Evolutionary conservation across 2,113 vertebrate genomes (phyloP), one percentile per base, ranked within the genome.

Genomic region (Gambusia affinis): DNA sequence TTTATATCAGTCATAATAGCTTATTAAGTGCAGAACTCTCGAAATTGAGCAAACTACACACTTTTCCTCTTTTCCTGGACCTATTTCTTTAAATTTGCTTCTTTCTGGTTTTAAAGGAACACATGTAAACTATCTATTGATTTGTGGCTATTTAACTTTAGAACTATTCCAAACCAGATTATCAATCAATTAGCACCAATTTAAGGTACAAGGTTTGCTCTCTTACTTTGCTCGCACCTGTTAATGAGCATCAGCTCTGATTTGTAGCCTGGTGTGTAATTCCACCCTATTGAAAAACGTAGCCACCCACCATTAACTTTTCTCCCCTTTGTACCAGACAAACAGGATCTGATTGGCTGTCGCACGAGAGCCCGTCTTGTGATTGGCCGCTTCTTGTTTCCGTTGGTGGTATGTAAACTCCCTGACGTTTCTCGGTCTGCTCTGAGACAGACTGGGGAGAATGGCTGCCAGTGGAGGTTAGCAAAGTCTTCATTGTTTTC

Each of bases 381-480:
- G 89, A 94, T 95, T 95, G 93, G 94, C 64, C 85, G 64, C 0
- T 61, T 22, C 87, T 85, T 93, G 92, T 94, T 94, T 96, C 95
- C 93, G 95, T 94, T 90, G 91, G 88, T 89, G 86, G 64, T 61
- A 81, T 74, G 64, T 67, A 65, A 80, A 57, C 71, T 84, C 81
- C 81, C 78, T 87, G 87, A 95, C 93, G 93, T 94, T 91, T 92
- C 87, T 87, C 85, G 85, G 87, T 90, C 85, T 89, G 89, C 92
- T 87, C 89, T 85, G 89, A 94, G 90, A 93, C 88, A 93, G 92
- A 94, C 90, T 78, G 94, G 92, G 91, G 95, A 97, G 95, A 95
- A 99, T 99, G 97, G 97, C 97, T 94, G 97, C 97, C 95, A 94
- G 96, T 95, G 96, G 97, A 97, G 97, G 97, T 98, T 93, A 94